These are phyloP conservation scores for Ailurus styani DNA, from an alignment of 2,113 vertebrate genomes.

Conservation along the genomic window DNA sequence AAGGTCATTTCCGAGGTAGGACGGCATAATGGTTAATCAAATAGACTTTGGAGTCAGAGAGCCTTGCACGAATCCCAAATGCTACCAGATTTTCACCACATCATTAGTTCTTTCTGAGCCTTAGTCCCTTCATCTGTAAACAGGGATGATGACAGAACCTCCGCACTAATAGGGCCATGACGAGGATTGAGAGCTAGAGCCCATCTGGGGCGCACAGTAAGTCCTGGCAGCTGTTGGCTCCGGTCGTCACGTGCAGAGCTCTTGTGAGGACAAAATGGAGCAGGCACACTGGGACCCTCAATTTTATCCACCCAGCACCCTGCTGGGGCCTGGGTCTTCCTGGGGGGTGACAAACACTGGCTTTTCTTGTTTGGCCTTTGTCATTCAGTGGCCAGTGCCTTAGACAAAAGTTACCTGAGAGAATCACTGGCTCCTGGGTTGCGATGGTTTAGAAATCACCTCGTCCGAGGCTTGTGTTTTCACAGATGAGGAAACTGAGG, in stretches of 20 bases:
- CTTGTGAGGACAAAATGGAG: neutral
- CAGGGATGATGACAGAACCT: neutral
- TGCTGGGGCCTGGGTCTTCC: neutral
- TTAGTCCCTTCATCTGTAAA: neutral
- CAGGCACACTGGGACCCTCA: neutral
- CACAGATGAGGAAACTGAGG: neutral
- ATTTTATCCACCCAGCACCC: neutral
- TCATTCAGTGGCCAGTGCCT: neutral
- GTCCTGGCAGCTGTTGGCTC: neutral
- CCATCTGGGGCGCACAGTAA: neutral
- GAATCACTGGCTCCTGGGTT: neutral
- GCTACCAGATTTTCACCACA: neutral
- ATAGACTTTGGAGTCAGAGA: neutral
- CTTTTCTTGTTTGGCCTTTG: neutral
- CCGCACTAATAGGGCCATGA: neutral
- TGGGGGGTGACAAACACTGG: neutral
- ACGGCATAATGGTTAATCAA: neutral
- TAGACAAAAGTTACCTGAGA: neutral
- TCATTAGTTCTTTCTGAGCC: neutral
- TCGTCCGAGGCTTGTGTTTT: neutral
- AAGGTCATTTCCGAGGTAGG: neutral
- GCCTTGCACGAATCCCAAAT: neutral
- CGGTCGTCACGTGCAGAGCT: too few relatives aligned
- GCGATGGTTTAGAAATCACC: neutral
- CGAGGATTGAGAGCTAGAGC: accelerated